Percentiles rank a stretch among this genome's conserved stretches.
Evolutionary conservation across 2,113 vertebrate genomes (phyloP).

Genomic region (Cariama cristata): DNA sequence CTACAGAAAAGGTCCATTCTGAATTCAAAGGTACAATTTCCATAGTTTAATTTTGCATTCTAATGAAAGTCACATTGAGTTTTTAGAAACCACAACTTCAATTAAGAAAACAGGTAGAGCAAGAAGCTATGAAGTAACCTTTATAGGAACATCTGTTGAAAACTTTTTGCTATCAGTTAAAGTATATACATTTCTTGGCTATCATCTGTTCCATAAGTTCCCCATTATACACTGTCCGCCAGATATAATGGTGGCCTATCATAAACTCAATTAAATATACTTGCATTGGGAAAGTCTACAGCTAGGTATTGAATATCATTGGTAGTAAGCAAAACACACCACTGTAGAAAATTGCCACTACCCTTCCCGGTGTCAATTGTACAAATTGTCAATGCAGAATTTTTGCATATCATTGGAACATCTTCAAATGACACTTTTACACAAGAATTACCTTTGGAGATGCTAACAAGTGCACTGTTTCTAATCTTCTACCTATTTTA

Average conservation of each 20-base stretch:
- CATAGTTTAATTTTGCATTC: neutral
- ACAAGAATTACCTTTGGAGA: neutral
- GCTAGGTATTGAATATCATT: neutral
- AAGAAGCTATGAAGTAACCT: neutral
- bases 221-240: neutral
- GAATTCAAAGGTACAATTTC: neutral
- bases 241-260: rapidly evolving
- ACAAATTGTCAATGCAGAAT: neutral
- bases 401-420: neutral
- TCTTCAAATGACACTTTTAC: neutral
- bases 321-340: neutral
- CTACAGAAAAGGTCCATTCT: neutral
- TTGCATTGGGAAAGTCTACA: neutral
- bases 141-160: neutral
- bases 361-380: neutral
- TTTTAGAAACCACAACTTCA: neutral
- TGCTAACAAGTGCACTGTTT: neutral
- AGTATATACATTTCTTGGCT: neutral
- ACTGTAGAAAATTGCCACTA: neutral
- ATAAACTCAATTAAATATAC: neutral
- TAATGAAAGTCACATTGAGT: rapidly evolving
- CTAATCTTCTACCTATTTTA: neutral
- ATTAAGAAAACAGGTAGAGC: neutral
- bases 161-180: neutral
- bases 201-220: neutral